A percentile compares a stretch with the other conserved stretches of the same genome.
Evolutionary conservation across 2,113 vertebrate genomes (phyloP).

Genomic region (Rattus rattus): DNA sequence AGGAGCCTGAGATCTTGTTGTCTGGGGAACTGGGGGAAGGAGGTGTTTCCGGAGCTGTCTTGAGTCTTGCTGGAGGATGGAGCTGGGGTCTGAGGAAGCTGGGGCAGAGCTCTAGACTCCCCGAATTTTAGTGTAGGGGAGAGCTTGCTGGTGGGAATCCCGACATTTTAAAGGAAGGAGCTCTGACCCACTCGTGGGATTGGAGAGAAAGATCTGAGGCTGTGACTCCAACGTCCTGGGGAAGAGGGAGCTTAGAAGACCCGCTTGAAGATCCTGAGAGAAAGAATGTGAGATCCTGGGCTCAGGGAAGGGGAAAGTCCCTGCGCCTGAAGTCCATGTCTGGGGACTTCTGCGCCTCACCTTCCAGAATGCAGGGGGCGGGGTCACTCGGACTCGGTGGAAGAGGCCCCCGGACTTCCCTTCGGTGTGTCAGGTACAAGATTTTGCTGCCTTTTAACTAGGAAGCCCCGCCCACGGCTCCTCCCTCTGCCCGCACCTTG

Average conservation of each 20-base stretch:
- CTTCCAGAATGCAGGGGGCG: constrained; percentile 62
- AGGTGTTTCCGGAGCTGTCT: neutral
- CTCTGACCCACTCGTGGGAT: neutral
- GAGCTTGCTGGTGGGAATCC: neutral
- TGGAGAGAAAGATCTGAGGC: neutral
- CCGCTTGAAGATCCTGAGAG: neutral
- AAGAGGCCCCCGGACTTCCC: constrained; percentile 33
- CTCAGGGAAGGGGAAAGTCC: neutral
- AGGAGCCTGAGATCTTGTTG: neutral
- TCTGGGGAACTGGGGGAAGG: neutral
- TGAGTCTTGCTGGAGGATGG: neutral
- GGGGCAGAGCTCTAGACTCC: neutral
- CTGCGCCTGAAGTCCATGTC: neutral
- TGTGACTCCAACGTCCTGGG: neutral
- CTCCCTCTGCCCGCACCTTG: neutral
- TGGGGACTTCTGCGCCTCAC: constrained; percentile 55
- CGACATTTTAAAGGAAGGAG: neutral
- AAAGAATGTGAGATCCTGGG: neutral
- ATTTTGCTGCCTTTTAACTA: constrained; percentile 68
- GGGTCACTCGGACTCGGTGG: constrained; percentile 42
- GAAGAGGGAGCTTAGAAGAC: neutral
- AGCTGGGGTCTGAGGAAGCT: neutral
- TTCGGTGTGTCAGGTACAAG: neutral
- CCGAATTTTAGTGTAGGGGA: neutral
- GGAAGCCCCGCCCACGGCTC: constrained; percentile 37